These are phyloP conservation scores for Selenia dentaria DNA, from an alignment of 2,888 invertebrate genomes.

Conservation along the genomic window DNA sequence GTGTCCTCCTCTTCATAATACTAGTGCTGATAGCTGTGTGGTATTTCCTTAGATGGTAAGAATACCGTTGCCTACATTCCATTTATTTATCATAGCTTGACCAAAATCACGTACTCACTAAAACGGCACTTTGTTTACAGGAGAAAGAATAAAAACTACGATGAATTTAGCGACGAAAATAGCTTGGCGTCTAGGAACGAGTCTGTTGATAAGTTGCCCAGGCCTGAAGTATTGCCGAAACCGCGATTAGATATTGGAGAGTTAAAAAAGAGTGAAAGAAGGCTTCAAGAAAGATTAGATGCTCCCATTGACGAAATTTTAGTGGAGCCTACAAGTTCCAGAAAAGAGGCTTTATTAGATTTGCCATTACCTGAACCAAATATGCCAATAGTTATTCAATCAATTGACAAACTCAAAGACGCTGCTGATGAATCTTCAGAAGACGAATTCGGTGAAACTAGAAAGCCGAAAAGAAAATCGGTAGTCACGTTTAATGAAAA, in stretches of 20 bases:
- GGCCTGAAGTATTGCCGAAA: constrained; percentile 39
- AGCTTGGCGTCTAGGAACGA: constrained; percentile 58
- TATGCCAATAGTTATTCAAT: constrained; percentile 67
- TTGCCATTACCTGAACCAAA: constrained; percentile 45
- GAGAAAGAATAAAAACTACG: constrained; percentile 55
- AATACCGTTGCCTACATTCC: constrained; percentile 45
- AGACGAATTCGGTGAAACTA: constrained; percentile 72
- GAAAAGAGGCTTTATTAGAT: constrained; percentile 47
- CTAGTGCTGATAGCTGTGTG: constrained; percentile 58
- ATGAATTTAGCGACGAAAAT: constrained; percentile 59
- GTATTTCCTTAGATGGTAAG: constrained; percentile 71
- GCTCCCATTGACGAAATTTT: constrained; percentile 49
- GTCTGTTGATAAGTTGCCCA: constrained; percentile 44
- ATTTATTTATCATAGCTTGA: constrained; percentile 35
- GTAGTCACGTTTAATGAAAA: constrained; percentile 84
- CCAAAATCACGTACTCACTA: constrained; percentile 30
- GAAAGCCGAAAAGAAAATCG: constrained; percentile 64
- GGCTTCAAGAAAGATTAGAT: constrained; percentile 68
- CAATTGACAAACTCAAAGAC: constrained; percentile 72
- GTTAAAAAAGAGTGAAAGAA: constrained; percentile 66
- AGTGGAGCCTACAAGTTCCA: constrained; percentile 40
- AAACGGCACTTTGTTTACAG: constrained; percentile 46
- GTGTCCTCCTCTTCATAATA: constrained; percentile 64
- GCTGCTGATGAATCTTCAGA: constrained; percentile 62
- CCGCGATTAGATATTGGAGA: constrained; percentile 68